phyloP scores from a whole-genome alignment of 2,797 vertebrate species.

The Neostethus bicornis region DNA sequence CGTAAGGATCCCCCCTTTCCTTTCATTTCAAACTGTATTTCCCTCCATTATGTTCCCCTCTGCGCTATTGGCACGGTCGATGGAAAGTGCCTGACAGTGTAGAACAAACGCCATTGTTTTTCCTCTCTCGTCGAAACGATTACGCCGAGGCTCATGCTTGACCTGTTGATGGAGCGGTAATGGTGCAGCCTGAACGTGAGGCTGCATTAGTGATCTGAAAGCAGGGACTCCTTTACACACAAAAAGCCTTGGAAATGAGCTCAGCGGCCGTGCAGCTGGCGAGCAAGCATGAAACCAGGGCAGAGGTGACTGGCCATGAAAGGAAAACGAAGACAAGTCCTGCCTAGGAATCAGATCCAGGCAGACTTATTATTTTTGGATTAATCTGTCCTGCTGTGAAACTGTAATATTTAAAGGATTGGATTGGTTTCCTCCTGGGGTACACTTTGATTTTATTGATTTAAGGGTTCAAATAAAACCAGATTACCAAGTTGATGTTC shows the following conservation, averaged over 20 bases:
- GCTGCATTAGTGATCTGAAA: not conserved
- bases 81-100: constrained; percentile 74
- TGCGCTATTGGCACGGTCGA: constrained; percentile 37
- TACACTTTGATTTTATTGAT: constrained; percentile 41
- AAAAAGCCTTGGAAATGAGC: constrained; percentile 28
- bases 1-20: constrained; percentile 63
- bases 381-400: constrained; percentile 57
- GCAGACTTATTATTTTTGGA: too few species aligned
- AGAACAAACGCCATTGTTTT: constrained; percentile 73
- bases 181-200: constrained; percentile 19
- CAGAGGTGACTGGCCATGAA: constrained; percentile 55
- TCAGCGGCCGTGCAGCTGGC: constrained; percentile 57
- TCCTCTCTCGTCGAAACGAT: constrained; percentile 29
- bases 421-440: constrained; percentile 34
- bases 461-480: constrained; percentile 18
- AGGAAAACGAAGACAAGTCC: constrained; percentile 50
- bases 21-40: constrained; percentile 68
- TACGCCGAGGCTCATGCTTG: constrained; percentile 28
- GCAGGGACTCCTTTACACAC: not conserved
- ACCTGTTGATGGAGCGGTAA: constrained; percentile 22
- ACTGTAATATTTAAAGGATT: constrained; percentile 60
- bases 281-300: constrained; percentile 52
- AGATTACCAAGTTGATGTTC: not conserved
- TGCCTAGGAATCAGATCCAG: too few species aligned
- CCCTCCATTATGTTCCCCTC: constrained; percentile 70